A percentile compares a stretch with the other conserved stretches of the same genome.
Evolutionary conservation across 2,113 vertebrate species (phyloP).

Genomic region (Propithecus coquereli): DNA sequence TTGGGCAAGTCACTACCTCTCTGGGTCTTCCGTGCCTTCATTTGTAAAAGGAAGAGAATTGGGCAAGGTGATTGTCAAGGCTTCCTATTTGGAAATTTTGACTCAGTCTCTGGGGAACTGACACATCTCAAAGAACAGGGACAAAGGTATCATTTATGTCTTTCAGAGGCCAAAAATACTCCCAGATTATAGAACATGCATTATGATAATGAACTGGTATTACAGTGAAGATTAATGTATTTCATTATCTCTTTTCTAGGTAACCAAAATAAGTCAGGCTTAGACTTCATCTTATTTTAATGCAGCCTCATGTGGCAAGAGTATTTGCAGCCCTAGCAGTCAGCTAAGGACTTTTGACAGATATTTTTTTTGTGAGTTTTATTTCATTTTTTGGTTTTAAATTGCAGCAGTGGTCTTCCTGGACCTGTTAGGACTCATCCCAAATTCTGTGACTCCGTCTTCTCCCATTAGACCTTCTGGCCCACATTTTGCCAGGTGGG

Average conservation of each 20-base stretch:
- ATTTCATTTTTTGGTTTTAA: constrained; percentile 14
- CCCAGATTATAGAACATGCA: constrained; percentile 25
- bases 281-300: constrained; percentile 49
- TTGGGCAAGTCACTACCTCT: neutral
- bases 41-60: neutral
- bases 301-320: neutral
- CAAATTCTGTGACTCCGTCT: neutral
- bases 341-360: constrained; percentile 34
- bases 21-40: neutral
- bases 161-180: constrained; percentile 55
- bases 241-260: constrained; percentile 50
- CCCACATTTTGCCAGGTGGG: neutral
- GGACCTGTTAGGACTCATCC: neutral
- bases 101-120: constrained; percentile 9
- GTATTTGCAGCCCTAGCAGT: constrained; percentile 28
- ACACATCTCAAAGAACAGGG: constrained; percentile 14
- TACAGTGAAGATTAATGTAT: constrained; percentile 36
- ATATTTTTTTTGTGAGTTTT: neutral
- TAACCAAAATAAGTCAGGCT: constrained; percentile 57
- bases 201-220: constrained; percentile 30
- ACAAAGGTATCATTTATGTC: constrained; percentile 53
- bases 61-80: neutral
- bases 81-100: constrained; percentile 29
- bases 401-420: neutral
- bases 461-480: neutral